Evolutionary conservation across 2,113 vertebrate genomes (phyloP), one percentile per base, ranked within the genome.

Genomic region (Prunella himalayana): DNA sequence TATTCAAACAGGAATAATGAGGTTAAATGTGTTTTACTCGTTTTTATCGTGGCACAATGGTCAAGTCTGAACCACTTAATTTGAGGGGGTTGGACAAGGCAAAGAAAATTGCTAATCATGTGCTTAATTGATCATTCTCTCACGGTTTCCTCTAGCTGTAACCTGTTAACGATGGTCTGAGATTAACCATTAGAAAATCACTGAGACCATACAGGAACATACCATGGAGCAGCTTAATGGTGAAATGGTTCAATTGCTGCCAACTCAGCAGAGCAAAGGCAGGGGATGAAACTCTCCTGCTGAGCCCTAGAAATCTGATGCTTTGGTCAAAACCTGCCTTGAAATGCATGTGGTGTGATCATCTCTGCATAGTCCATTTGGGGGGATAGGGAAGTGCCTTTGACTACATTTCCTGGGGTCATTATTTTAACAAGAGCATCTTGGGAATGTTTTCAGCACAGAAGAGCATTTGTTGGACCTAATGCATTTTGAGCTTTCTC

Each of bases 1-100:
- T 93, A 28, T 47, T 92, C 44, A 82, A 37, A 86, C 27, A 79
- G 54, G 50, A 88, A 41, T 94, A 92, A 90, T 37, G 60, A 91
- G 39, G 70, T 82, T 59, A 71, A 89, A 75, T 56, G 60, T 1
- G 0, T 61, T 71, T 88, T 39, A 39, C 21, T 81, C 2, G 0
- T 49, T 77, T 94, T 78, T 2, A 5, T 56, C 81, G 54, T 69
- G 45, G 45, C 35, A 25, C 0, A 2, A 19, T 63, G 71, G 44
- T 80, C 51, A 80, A 85, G 30, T 61, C 30, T 61, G 61, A 87
- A 7, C 37, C 18, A 15, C 41, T 91, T 76, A 24, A 85, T 93
- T 86, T 73, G 75, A 89, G 22, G 51, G 61, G 64, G 35, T 39
- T 76, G 73, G 61, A 27, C 35, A 59, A 53, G 57, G 31, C 63